Percentiles rank a stretch among this genome's conserved stretches.
These are phyloP conservation scores for Stenolophus ochropezus DNA, from an alignment of 2,888 invertebrate species.

Conservation along the genomic window DNA sequence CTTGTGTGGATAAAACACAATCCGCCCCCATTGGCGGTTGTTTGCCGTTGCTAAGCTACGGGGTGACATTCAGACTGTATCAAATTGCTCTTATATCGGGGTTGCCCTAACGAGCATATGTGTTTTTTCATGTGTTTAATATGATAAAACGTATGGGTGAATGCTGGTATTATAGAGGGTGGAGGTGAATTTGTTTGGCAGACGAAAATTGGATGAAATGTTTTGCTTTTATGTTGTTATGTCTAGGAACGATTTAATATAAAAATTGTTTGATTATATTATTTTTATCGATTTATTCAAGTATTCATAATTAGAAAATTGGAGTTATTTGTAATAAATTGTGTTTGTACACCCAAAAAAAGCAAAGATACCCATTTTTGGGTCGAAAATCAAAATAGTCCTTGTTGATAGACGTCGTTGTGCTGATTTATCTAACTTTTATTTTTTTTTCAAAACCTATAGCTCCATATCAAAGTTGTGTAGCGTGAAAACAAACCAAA, in stretches of 20 bases:
- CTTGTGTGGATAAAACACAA: conserved; percentile 37
- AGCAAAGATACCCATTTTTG: too few relatives aligned
- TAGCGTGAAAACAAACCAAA: too few relatives aligned
- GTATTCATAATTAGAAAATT: too few relatives aligned
- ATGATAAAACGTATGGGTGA: conserved; percentile 34
- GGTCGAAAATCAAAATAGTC: too few relatives aligned
- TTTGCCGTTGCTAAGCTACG: conserved; percentile 31
- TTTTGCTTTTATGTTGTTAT: not conserved
- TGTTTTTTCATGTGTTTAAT: conserved; percentile 41
- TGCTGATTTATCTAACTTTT: too few relatives aligned
- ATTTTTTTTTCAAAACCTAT: too few relatives aligned
- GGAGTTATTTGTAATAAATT: too few relatives aligned
- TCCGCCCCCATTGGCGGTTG: conserved; percentile 36
- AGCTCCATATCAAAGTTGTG: too few relatives aligned
- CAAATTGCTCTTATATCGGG: conserved; percentile 51
- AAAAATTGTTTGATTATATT: not conserved
- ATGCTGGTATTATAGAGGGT: conserved; percentile 6
- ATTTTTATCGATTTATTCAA: too few relatives aligned
- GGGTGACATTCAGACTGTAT: conserved; percentile 45
- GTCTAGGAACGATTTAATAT: not conserved
- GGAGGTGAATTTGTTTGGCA: not conserved
- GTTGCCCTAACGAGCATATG: conserved; percentile 54
- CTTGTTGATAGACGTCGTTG: too few relatives aligned
- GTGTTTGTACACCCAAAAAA: too few relatives aligned
- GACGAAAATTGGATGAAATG: not conserved